Base-by-base conservation (phyloP, 1,140 invertebrate species). In the Trinorchestia longiramus region DNA sequence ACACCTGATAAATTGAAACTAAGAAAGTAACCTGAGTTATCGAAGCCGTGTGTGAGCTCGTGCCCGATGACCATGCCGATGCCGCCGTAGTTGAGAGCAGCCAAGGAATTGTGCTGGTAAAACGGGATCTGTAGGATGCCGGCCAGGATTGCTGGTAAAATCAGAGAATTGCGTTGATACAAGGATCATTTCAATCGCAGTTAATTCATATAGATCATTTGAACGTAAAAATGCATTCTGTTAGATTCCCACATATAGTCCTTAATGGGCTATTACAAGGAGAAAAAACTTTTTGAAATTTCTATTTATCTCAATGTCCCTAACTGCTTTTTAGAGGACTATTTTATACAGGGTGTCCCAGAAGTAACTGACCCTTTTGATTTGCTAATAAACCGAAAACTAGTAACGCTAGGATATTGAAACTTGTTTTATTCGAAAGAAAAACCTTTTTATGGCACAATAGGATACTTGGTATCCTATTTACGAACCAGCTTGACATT, bases 111-210 rank as follows among this genome's bases (percentile, higher is more conserved):
- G 95, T 96, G 95, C 28, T 95, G 87, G 97, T 97, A 98, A 96
- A 98, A 98, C 40, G 97, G 97, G 44, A 97, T 97, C 96, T 98
- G 98, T 28, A 98, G 97, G 95, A 98, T 98, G n/a, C 97, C 98
- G 95, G 97, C 98, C 15, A 97, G 97, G 97, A 98, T 98, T 96
- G 97, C 97, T 97, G 88, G 43, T 90, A 28, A 42, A 43, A 11
- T 42, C 23, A 42, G 28, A 90, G 43, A 42, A 90, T 11, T 90
- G 15, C 28, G 62, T 77, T 23, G 8, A 23, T 28, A 77, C 62
- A 28, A 19, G 47, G 19, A 53, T 53, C 6, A 53, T 77, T 11
- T 77, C 28, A 77, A 36, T 77, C 15, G 36, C 62, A 77, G 62
- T 77, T 23, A 77, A 77, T 53, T 77, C 28, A 28, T 36, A 36